A percentile compares a stretch with the other conserved stretches of the same genome.
Conservation (phyloP, 2,888 invertebrate genomes). For the Lottia scabra region DNA sequence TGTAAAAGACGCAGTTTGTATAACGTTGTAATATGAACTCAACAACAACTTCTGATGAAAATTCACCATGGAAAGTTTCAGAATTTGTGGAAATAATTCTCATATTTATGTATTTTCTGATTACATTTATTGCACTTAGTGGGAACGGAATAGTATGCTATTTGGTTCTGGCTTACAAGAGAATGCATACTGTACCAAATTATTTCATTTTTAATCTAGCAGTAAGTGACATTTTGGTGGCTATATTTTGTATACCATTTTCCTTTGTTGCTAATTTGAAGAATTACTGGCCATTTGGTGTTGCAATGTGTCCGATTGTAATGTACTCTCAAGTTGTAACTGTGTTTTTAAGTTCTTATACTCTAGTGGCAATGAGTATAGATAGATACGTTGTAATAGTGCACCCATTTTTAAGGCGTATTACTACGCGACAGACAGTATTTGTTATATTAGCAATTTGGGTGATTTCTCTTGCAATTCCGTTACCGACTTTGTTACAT, state of each 20-base stretch:
- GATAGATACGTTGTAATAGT: conserved; percentile 91
- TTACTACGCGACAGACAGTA: conserved; percentile 80
- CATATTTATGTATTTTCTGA: conserved; percentile 55
- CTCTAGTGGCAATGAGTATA: conserved; percentile 87
- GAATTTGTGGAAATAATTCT: conserved; percentile 58
- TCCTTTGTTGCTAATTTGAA: conserved; percentile 80
- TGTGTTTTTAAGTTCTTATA: conserved; percentile 83
- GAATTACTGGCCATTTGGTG: conserved; percentile 88
- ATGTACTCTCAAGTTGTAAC: conserved; percentile 78
- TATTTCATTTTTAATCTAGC: conserved; percentile 49
- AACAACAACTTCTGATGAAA: conserved; percentile 8
- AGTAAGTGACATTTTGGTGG: conserved; percentile 57
- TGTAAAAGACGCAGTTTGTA: no score
- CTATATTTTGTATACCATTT: conserved; percentile 68
- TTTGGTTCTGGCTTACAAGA: conserved; percentile 43
- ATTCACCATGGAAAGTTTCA: conserved; percentile 25
- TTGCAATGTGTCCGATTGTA: conserved; percentile 82
- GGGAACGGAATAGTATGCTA: conserved; percentile 47
- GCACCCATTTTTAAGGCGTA: conserved; percentile 84
- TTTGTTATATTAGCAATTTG: conserved; percentile 79
- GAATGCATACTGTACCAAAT: conserved; percentile 62
- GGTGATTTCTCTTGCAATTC: conserved; percentile 82
- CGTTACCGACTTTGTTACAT: conserved; percentile 83
- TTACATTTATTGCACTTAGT: conserved; percentile 64
- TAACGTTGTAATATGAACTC: neutral